Evolutionary conservation across 2,113 vertebrate genomes (phyloP).

Genomic region (Cyanoramphus novaezelandiae): DNA sequence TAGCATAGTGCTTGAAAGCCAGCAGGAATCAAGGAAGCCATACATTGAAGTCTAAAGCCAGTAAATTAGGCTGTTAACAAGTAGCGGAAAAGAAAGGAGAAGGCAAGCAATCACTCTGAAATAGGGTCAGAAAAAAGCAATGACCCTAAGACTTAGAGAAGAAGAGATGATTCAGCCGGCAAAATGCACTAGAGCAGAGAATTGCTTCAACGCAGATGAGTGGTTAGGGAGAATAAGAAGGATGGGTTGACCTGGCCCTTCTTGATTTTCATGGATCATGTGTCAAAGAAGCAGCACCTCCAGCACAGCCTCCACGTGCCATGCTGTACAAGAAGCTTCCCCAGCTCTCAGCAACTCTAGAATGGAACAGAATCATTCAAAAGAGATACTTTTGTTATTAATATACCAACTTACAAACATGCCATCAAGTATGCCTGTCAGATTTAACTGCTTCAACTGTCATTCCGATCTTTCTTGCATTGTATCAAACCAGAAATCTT

Average conservation of each 20-base stretch:
- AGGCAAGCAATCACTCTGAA: background rate
- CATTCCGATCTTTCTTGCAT: background rate
- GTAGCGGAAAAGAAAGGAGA: background rate
- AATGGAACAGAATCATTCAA: background rate
- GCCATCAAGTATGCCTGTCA: background rate
- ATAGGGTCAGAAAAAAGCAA: background rate
- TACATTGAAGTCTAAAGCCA: background rate
- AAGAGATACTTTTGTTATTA: background rate
- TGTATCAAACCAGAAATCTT: background rate
- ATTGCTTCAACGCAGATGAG: background rate
- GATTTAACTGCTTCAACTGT: background rate
- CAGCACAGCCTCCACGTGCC: accelerated
- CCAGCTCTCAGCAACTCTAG: background rate
- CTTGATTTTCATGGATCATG: accelerated
- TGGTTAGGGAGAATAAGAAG: accelerated
- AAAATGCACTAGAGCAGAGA: background rate
- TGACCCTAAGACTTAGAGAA: background rate
- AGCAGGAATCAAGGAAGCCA: background rate
- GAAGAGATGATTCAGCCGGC: background rate
- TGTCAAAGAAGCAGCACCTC: background rate
- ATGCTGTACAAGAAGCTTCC: background rate
- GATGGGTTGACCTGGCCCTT: background rate
- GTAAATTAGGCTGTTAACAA: background rate
- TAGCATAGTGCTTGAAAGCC: background rate
- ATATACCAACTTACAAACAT: background rate